Conservation (phyloP, 2,888 invertebrate genomes). For the Lordiphosa andalusiaca region DNA sequence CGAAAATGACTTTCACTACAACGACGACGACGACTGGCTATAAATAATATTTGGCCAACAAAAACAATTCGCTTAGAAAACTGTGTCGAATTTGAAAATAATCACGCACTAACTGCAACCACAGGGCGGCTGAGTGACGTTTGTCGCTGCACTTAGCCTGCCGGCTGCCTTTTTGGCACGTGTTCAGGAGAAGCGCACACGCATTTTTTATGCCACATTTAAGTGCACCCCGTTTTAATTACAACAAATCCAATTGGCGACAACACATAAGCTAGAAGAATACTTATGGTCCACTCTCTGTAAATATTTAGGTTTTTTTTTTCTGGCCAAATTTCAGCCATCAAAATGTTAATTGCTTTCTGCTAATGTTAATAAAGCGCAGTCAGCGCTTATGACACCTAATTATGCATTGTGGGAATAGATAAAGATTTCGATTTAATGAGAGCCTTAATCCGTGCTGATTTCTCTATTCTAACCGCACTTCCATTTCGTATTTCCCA, state of each 20-base stretch:
- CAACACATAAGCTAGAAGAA: constrained; percentile 33
- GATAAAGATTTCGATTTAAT: neutral
- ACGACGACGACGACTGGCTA: constrained; percentile 44
- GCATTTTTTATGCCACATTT: constrained; percentile 69
- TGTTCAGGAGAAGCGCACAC: constrained; percentile 42
- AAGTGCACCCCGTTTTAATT: constrained; percentile 66
- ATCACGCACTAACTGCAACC: constrained; percentile 69
- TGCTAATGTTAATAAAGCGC: constrained; percentile 21
- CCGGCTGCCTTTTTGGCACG: constrained; percentile 56
- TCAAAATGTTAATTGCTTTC: constrained; percentile 68
- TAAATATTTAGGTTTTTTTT: constrained; percentile 6
- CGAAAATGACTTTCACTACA: constrained; percentile 64
- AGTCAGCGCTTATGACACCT: constrained; percentile 8
- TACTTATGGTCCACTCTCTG: constrained; percentile 24
- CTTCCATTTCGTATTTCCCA: too few relatives aligned
- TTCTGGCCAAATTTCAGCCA: constrained; percentile 54
- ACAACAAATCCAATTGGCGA: constrained; percentile 54
- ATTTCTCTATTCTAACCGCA: too few relatives aligned
- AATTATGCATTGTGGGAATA: constrained; percentile 26
- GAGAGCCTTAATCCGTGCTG: too few relatives aligned
- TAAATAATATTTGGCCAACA: constrained; percentile 64
- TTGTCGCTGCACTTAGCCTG: constrained; percentile 59
- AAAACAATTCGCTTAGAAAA: constrained; percentile 69
- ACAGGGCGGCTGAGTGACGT: constrained; percentile 58
- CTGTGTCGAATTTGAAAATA: constrained; percentile 76